Conservation (phyloP, 2,888 invertebrate genomes). For the Euphydryas editha region DNA sequence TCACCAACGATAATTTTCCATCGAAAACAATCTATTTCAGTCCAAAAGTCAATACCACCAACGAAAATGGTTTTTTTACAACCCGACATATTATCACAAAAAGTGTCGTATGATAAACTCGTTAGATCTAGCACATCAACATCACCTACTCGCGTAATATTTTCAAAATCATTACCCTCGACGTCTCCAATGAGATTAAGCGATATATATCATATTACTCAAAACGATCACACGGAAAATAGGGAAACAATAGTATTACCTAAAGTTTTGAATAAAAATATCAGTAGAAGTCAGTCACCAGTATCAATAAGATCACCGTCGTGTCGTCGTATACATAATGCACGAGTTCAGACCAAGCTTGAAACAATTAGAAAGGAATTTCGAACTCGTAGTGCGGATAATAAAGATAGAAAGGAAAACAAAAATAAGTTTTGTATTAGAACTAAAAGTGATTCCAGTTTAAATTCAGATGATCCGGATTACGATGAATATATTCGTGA, state of each 20-base stretch:
- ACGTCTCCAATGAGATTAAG: constrained; percentile 55
- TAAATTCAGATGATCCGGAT: constrained; percentile 80
- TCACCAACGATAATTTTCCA: constrained; percentile 72
- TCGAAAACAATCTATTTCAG: constrained; percentile 50
- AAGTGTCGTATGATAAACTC: constrained; percentile 50
- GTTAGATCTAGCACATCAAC: constrained; percentile 47
- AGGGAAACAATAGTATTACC: constrained; percentile 64
- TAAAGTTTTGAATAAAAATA: constrained; percentile 54
- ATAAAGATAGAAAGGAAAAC: constrained; percentile 73
- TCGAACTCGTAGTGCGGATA: constrained; percentile 87
- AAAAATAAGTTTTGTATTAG: constrained; percentile 50
- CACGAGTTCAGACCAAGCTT: constrained; percentile 69
- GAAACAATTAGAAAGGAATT: constrained; percentile 69
- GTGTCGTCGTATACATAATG: constrained; percentile 85
- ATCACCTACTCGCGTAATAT: constrained; percentile 66
- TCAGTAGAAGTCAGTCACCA: constrained; percentile 78
- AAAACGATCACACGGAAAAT: constrained; percentile 39
- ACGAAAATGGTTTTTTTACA: constrained; percentile 64
- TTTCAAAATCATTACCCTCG: constrained; percentile 70
- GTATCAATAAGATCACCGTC: constrained; percentile 86
- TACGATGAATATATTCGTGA: constrained; percentile 88
- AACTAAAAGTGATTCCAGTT: constrained; percentile 70
- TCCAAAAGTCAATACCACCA: constrained; percentile 57
- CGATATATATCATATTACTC: constrained; percentile 10
- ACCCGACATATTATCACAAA: constrained; percentile 71